Conservation (phyloP, 2,888 invertebrate genomes). For the Tolmerus cingulatus region DNA sequence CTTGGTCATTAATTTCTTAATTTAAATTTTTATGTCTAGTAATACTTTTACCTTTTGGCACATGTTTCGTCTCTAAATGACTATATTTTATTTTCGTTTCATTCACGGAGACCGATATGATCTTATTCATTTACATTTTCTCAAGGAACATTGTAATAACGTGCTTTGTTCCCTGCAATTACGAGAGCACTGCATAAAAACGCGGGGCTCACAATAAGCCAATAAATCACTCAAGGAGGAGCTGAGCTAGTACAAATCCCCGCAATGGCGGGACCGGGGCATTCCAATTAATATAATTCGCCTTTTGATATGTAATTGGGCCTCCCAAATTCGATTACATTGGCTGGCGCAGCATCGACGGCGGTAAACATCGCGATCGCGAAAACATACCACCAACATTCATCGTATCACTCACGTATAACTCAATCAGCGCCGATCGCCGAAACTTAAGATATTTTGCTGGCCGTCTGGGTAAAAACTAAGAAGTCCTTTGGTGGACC, state of each 20-base stretch:
- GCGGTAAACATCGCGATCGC: slow-evolving; percentile 17
- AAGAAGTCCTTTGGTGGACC: slow-evolving; percentile 16
- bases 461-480: slow-evolving; percentile 7
- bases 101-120: too few relatives aligned
- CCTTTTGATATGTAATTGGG: slow-evolving; percentile 36
- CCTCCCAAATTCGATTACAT: slow-evolving; percentile 38
- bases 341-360: neutral
- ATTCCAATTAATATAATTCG: slow-evolving; percentile 44
- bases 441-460: slow-evolving; percentile 6
- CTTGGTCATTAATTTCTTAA: too few relatives aligned
- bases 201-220: neutral
- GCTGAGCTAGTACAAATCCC: neutral
- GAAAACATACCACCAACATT: slow-evolving; percentile 45
- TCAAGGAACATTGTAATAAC: too few relatives aligned
- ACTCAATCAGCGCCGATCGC: slow-evolving; percentile 41
- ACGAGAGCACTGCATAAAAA: too few relatives aligned
- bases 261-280: neutral
- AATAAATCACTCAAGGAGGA: neutral
- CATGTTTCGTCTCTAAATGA: too few relatives aligned
- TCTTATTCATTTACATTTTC: too few relatives aligned
- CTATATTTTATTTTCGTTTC: too few relatives aligned
- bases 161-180: too few relatives aligned
- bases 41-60: too few relatives aligned
- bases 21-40: too few relatives aligned
- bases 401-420: slow-evolving; percentile 39